Conservation (phyloP, 35 echinoderm and acorn worm species). For the Diadema setosum region DNA sequence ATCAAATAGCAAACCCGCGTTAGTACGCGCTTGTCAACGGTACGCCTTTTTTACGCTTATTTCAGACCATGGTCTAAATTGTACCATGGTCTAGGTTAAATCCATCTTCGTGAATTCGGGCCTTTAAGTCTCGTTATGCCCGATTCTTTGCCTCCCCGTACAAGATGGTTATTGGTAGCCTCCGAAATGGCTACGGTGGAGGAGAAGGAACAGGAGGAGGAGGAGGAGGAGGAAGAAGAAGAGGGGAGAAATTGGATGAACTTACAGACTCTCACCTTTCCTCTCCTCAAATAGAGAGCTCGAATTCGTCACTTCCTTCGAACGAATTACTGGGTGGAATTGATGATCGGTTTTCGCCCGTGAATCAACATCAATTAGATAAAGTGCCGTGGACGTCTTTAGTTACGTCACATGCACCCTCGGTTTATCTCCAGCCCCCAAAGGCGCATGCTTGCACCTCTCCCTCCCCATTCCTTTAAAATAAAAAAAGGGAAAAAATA, state of each 20-base stretch:
- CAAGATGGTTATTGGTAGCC: too few species aligned
- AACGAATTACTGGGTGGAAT: background rate
- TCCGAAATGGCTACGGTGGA: background rate
- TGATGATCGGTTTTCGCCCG: background rate
- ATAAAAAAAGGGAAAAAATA: too few species aligned
- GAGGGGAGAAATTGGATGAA: background rate
- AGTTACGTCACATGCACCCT: background rate
- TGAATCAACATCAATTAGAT: conserved; percentile 7
- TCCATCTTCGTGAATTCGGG: too few species aligned
- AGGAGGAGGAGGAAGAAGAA: background rate
- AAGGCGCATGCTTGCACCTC: background rate
- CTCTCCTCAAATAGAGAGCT: background rate
- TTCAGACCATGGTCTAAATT: too few species aligned
- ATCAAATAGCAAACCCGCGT: too few species aligned
- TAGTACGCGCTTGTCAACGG: too few species aligned
- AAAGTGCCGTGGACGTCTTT: background rate
- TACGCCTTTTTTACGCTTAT: too few species aligned
- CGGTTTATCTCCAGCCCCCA: background rate
- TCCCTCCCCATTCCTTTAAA: too few species aligned
- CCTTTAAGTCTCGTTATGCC: too few species aligned
- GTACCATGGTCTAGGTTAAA: too few species aligned
- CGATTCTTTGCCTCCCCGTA: too few species aligned
- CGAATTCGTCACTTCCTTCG: background rate
- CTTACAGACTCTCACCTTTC: background rate
- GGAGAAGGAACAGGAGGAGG: background rate